Conservation (phyloP, 2,888 invertebrate species). For the Piscicola geometra region DNA sequence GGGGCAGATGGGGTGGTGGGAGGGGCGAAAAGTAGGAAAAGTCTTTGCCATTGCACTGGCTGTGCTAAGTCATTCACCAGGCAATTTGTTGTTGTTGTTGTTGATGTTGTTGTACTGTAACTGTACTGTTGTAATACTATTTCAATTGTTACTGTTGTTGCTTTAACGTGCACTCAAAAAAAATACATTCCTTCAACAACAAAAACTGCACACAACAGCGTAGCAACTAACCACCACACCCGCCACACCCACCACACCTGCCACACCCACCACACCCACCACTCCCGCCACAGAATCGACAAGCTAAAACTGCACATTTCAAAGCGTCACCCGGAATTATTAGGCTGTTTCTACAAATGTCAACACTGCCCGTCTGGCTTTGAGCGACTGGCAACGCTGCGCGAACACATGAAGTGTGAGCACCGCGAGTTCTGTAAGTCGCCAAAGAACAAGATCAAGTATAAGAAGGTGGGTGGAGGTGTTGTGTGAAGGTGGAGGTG, state of each 20-base stretch:
- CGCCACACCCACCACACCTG: too few relatives aligned
- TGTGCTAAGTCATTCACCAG: conserved; percentile 27
- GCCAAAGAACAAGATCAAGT: conserved; percentile 19
- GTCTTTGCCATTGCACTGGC: conserved; percentile 17
- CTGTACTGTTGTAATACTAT: neutral
- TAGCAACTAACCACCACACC: neutral
- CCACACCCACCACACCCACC: too few relatives aligned
- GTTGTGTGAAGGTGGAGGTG: too few relatives aligned
- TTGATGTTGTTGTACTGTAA: neutral
- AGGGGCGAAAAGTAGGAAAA: too few relatives aligned
- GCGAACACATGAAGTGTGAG: conserved; percentile 12
- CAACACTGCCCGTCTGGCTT: conserved; percentile 27
- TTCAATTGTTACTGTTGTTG: neutral
- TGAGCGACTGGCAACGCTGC: conserved; percentile 11
- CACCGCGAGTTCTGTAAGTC: neutral
- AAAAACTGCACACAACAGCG: too few relatives aligned
- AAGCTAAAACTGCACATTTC: conserved; percentile 30
- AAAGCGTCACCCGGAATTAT: conserved; percentile 25
- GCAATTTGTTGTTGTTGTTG: too few relatives aligned
- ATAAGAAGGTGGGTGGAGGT: conserved; percentile 12
- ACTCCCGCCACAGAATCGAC: conserved; percentile 13
- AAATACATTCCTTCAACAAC: too few relatives aligned
- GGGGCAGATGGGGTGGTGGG: too few relatives aligned
- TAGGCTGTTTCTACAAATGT: conserved; percentile 29
- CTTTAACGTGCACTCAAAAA: neutral